phyloP scores from a whole-genome alignment of 2,113 vertebrate genomes.

The Rhinopomastus cyanomelas region DNA sequence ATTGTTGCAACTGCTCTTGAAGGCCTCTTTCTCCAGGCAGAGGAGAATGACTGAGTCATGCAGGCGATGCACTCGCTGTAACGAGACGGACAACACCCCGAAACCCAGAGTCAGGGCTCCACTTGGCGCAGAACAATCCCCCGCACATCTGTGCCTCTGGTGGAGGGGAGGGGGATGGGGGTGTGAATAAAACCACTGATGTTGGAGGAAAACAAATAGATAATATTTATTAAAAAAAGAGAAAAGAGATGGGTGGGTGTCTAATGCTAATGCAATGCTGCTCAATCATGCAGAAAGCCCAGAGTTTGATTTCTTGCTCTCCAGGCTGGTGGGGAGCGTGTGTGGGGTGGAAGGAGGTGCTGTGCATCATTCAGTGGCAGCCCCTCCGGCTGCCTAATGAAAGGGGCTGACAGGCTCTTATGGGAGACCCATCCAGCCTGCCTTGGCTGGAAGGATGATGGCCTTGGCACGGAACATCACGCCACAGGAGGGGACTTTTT shows the following conservation, averaged over 20 bases:
- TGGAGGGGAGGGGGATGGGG: fast-evolving
- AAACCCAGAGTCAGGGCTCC: neutral
- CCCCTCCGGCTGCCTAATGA: constrained; percentile 65
- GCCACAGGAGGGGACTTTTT: constrained; percentile 29
- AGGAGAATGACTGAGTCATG: constrained; percentile 32
- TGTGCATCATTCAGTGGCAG: constrained; percentile 41
- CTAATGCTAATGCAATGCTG: neutral
- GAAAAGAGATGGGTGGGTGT: neutral
- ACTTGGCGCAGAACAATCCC: neutral
- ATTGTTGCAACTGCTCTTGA: constrained; percentile 28
- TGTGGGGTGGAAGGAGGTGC: constrained; percentile 21
- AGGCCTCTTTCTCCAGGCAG: constrained; percentile 19
- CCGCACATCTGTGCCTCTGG: neutral
- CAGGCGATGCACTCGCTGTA: constrained; percentile 24
- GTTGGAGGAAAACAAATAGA: neutral
- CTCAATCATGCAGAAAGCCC: constrained; percentile 28
- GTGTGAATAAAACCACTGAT: neutral
- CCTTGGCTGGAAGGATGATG: constrained; percentile 57
- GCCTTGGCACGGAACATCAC: constrained; percentile 31
- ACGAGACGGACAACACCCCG: neutral
- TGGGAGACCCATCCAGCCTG: constrained; percentile 38
- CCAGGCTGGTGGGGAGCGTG: constrained; percentile 9
- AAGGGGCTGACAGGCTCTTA: constrained; percentile 66
- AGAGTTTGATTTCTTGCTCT: constrained; percentile 32
- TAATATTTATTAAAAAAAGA: constrained; percentile 11